phyloP scores from a whole-genome alignment of 2,797 vertebrate genomes.

The Leptoclinus maculatus region DNA sequence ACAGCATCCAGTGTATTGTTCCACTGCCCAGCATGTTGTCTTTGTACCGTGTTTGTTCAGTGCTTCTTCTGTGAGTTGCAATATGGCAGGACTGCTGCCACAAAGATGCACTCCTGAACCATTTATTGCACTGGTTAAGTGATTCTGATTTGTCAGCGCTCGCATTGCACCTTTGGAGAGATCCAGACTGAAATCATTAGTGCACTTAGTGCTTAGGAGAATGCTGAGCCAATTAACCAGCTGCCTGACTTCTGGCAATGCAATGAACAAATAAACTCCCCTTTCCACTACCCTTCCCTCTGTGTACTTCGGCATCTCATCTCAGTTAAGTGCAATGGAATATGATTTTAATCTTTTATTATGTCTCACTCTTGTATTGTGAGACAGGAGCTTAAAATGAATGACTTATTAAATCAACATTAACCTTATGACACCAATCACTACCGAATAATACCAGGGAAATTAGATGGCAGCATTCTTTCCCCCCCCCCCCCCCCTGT shows the following conservation, averaged over 20 bases:
- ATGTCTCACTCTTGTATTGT: constrained; percentile 62
- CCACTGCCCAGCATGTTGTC: not conserved
- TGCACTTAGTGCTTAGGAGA: constrained; percentile 65
- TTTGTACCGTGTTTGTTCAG: not conserved
- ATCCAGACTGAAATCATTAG: constrained; percentile 71
- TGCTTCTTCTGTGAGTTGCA: constrained; percentile 9
- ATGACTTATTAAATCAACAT: constrained; percentile 83
- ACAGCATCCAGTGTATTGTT: not conserved
- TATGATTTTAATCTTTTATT: constrained; percentile 75
- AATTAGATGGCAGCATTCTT: constrained; percentile 30
- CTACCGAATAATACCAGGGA: constrained; percentile 55
- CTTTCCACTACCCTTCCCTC: constrained; percentile 52
- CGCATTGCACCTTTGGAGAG: constrained; percentile 48
- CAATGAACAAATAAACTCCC: constrained; percentile 73
- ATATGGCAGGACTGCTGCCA: not conserved
- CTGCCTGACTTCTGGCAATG: constrained; percentile 68
- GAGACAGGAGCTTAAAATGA: constrained; percentile 71
- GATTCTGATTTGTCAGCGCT: constrained; percentile 54
- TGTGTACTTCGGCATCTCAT: constrained; percentile 38
- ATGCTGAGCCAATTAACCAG: constrained; percentile 76
- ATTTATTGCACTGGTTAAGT: constrained; percentile 31
- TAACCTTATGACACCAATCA: constrained; percentile 78
- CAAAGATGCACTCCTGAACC: not conserved
- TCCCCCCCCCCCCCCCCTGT: not conserved
- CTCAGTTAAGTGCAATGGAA: constrained; percentile 59